phyloP scores from a whole-genome alignment of 2,888 invertebrate genomes.

The Pogonocherus hispidulus region DNA sequence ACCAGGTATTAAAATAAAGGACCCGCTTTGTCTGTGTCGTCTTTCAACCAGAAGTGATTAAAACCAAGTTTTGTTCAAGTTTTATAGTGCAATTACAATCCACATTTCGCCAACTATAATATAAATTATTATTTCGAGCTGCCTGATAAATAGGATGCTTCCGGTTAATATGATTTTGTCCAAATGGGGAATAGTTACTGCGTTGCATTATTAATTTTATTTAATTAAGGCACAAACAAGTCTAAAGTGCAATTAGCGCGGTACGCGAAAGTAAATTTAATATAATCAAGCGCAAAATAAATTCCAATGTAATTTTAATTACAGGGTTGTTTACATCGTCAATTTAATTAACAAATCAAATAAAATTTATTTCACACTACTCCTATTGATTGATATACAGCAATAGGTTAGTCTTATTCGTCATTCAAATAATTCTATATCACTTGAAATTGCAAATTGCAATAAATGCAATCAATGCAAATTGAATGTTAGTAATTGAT shows the following conservation, averaged over 20 bases:
- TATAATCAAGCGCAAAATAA: neutral
- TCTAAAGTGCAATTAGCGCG: neutral
- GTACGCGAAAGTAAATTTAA: neutral
- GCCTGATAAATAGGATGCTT: conserved; percentile 6
- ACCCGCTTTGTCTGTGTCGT: conserved; percentile 36
- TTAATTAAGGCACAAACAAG: neutral
- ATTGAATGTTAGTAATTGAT: too few species aligned
- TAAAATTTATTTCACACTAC: neutral
- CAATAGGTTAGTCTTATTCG: neutral
- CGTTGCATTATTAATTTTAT: neutral
- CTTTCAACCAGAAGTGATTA: conserved; percentile 48
- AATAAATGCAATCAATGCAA: too few species aligned
- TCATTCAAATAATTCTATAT: neutral
- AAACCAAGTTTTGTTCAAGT: conserved; percentile 45
- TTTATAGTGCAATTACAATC: conserved; percentile 42
- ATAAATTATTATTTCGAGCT: conserved; percentile 24
- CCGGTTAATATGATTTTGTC: conserved; percentile 1
- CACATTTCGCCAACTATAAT: conserved; percentile 38
- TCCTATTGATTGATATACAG: neutral
- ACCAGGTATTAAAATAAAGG: conserved; percentile 49
- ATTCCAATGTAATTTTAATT: neutral
- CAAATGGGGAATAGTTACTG: neutral
- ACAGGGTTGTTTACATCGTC: neutral
- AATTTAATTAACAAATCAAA: neutral
- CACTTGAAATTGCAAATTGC: too few species aligned